Conservation (phyloP, 1,140 invertebrate species). For the Cyphomyrmex costatus region DNA sequence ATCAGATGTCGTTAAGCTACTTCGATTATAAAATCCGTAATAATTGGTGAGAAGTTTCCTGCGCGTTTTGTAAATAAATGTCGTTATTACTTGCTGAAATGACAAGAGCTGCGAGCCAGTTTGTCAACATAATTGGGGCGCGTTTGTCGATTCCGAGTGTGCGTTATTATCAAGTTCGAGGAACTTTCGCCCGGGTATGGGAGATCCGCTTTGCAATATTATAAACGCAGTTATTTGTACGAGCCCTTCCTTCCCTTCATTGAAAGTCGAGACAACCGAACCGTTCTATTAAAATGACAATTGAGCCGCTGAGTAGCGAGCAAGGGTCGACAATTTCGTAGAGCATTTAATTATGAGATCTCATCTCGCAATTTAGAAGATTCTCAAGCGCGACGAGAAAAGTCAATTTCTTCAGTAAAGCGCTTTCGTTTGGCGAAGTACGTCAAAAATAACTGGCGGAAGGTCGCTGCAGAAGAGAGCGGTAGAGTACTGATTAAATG, state of each 20-base stretch:
- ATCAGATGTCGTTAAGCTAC: not conserved
- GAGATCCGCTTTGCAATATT: slow-evolving; percentile 62
- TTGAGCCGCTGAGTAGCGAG: slow-evolving; percentile 46
- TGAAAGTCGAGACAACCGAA: slow-evolving; percentile 62
- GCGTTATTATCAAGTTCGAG: slow-evolving; percentile 63
- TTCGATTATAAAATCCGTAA: slow-evolving; percentile 16
- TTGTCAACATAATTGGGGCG: slow-evolving; percentile 56
- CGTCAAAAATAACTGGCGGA: slow-evolving; percentile 2
- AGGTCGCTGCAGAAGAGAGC: not conserved
- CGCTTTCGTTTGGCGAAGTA: slow-evolving; percentile 20
- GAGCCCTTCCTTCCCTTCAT: slow-evolving; percentile 28
- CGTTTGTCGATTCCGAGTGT: slow-evolving; percentile 62
- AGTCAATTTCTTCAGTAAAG: slow-evolving; percentile 37
- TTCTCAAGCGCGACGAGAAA: slow-evolving; percentile 22
- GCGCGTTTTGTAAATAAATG: slow-evolving; percentile 51
- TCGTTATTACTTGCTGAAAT: slow-evolving; percentile 27
- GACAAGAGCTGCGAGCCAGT: slow-evolving; percentile 52
- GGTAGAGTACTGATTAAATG: not conserved
- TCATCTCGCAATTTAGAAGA: slow-evolving; percentile 55
- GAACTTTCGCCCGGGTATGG: slow-evolving; percentile 34
- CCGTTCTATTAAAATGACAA: slow-evolving; percentile 61
- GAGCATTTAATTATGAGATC: slow-evolving; percentile 58
- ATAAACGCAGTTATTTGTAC: slow-evolving; percentile 62
- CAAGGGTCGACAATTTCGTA: slow-evolving; percentile 56
- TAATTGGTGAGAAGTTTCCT: slow-evolving; percentile 50